These are phyloP conservation scores for Penelope pileata DNA, from an alignment of 2,113 vertebrate species.

Conservation along the genomic window DNA sequence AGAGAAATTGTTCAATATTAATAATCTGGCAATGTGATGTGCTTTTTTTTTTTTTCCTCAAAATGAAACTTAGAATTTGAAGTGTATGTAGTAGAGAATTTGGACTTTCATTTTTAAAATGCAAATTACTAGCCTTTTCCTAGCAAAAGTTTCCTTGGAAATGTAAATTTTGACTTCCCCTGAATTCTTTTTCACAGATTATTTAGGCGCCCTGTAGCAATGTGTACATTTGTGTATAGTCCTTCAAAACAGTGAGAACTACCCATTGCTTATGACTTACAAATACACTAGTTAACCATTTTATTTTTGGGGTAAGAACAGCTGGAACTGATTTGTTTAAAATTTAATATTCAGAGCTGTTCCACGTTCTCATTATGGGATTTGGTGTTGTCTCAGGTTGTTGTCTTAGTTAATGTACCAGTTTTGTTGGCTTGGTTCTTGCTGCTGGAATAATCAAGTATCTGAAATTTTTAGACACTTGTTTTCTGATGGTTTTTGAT, in stretches of 20 bases:
- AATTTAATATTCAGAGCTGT: neutral
- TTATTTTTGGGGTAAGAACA: neutral
- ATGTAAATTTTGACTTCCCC: fast-evolving
- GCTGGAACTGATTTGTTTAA: neutral
- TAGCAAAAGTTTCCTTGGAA: neutral
- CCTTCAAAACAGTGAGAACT: neutral
- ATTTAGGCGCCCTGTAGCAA: neutral
- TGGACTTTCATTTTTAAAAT: neutral
- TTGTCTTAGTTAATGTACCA: neutral
- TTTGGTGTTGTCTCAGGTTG: neutral
- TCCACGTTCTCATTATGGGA: fast-evolving
- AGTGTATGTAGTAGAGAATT: neutral
- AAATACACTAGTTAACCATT: neutral
- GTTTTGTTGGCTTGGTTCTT: neutral
- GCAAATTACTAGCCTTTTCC: neutral
- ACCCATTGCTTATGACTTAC: neutral
- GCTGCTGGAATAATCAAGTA: neutral
- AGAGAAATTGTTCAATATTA: neutral
- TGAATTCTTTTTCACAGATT: neutral
- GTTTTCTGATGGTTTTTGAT: neutral
- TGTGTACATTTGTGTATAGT: neutral
- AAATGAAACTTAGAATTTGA: neutral
- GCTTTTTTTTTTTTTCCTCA: neutral
- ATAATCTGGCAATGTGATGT: neutral
- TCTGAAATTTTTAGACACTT: neutral